Evolutionary conservation across 2,113 vertebrate genomes (phyloP).

Genomic region (Rhynchomys soricoides): DNA sequence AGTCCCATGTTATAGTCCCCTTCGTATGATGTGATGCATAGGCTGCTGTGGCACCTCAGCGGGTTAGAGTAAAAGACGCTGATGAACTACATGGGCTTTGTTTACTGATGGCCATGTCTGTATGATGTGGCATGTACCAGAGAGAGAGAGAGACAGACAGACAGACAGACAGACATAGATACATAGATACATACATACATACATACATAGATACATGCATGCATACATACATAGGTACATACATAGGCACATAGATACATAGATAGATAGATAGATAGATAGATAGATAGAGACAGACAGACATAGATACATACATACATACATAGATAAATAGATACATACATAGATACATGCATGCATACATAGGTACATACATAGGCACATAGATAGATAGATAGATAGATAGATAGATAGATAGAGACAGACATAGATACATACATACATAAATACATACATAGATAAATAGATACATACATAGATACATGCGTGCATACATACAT

Average conservation of each 20-base stretch:
- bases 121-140: not conserved
- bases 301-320: not conserved
- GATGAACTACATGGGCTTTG: not conserved
- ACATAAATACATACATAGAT: not conserved
- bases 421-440: not conserved
- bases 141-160: not conserved
- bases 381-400: too few species aligned
- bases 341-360: too few species aligned
- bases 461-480: not conserved
- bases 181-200: not conserved
- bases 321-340: not conserved
- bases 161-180: too few species aligned
- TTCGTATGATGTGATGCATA: rapidly evolving
- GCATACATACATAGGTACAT: too few species aligned
- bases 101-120: not conserved
- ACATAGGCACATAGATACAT: rapidly evolving
- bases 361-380: not conserved
- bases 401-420: not conserved
- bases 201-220: rapidly evolving
- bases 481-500: too few species aligned
- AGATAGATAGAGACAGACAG: too few species aligned
- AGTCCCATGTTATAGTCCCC: not conserved
- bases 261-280: not conserved
- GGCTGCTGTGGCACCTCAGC: too few species aligned
- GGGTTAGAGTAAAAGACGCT: not conserved